Conservation (phyloP, 2,797 vertebrate genomes). For the Euphonia xanthogaster region DNA sequence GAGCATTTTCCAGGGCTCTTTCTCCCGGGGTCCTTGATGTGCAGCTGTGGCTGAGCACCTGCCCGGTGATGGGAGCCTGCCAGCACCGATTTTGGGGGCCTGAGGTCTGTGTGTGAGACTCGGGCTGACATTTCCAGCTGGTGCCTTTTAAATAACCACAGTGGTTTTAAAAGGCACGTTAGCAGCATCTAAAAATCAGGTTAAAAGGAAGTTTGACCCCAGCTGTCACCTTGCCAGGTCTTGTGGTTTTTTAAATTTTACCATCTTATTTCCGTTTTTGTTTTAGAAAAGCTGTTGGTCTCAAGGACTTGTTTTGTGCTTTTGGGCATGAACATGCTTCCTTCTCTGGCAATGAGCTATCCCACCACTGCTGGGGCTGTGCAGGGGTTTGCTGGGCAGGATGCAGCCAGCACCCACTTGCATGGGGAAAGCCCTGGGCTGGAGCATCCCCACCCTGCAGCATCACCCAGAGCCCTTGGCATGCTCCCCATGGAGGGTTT, state of each 20-base stretch:
- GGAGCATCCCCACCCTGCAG: not conserved
- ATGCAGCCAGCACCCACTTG: not conserved
- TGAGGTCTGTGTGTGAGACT: not conserved
- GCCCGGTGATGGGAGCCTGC: rapidly evolving
- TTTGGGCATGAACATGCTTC: not conserved
- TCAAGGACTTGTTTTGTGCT: not conserved
- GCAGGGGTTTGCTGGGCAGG: not conserved
- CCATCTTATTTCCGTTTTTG: not conserved
- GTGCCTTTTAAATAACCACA: not conserved
- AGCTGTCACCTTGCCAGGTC: not conserved
- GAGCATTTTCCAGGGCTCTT: not conserved
- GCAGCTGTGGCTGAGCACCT: not conserved
- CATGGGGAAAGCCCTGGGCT: rapidly evolving
- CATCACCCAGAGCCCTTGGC: not conserved
- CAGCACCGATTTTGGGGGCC: not conserved
- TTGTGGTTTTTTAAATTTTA: not conserved
- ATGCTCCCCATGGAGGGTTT: not conserved
- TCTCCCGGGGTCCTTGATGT: not conserved
- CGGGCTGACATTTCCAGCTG: not conserved
- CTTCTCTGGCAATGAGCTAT: not conserved
- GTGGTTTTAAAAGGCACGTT: conserved; percentile 20
- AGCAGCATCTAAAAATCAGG: conserved; percentile 17
- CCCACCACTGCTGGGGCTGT: rapidly evolving
- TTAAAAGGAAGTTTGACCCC: conserved; percentile 18
- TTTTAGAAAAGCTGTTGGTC: not conserved